Base-by-base conservation (phyloP, 2,113 vertebrate genomes). In the Gadus macrocephalus region DNA sequence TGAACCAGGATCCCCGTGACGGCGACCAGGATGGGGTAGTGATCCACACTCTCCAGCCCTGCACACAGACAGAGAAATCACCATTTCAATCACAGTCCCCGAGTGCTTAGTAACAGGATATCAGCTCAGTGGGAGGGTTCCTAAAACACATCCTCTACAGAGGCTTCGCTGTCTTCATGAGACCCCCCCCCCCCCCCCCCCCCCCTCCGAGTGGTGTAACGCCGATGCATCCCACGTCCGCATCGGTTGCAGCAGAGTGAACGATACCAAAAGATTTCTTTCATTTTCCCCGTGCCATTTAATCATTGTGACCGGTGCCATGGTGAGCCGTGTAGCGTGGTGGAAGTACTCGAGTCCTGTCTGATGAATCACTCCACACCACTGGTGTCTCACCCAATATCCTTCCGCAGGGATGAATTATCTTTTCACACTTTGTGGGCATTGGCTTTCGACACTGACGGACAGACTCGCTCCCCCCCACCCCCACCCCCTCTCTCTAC, bases 41-140 rank as follows among this genome's bases (percentile, higher is more conserved):
- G 97, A 89, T 98, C 97, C 67, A 99, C 97, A 0, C 95, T 98
- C 81, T 99, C 97, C 83, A 99, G 90, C 59, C 96, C 97, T 98
- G 14, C 0, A 9, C 49, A 3, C 28, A 82, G 5, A 69, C 22
- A 79, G 17, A 77, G 4, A 72, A 15, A 66, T 15, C 14, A 15
- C n/a, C 19, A 8, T 22, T 5, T 25, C 31, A 53, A 67, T 25
- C 20, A 3, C 1, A 62, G 8, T 1, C 12, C 1, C 8, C 42
- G 11, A 49, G 42, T 2, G 42, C 9, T 9, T 9, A 49, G 14
- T 14, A 12, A 49, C 8, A 12, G 42, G 42, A 49, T 35, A 5
- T 35, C 31, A 35, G 31, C 31, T 35, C 6, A 7, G 31, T 35
- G 31, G 42, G 42, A 11, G 42, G 42, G 42, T 49, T 49, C 4